These are phyloP conservation scores for Eurystomus gularis DNA, from an alignment of 2,113 vertebrate genomes.

Conservation along the genomic window DNA sequence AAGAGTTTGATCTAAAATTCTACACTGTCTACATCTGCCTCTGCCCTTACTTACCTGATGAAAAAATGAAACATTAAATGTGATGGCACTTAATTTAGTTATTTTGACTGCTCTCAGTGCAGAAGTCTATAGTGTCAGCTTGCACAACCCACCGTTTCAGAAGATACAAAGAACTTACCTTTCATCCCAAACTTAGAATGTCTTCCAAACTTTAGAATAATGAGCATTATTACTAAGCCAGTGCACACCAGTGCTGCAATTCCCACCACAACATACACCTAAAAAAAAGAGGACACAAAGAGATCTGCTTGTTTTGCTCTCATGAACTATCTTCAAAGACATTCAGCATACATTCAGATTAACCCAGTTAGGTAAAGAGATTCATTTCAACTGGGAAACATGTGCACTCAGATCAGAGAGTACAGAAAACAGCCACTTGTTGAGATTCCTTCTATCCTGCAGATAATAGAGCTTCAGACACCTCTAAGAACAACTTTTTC, in stretches of 20 bases:
- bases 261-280: slow-evolving; percentile 96
- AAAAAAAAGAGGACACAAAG: not conserved
- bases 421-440: not conserved
- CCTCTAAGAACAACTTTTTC: not conserved
- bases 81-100: not conserved
- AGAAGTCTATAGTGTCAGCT: not conserved
- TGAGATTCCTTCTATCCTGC: not conserved
- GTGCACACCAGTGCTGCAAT: slow-evolving; percentile 93
- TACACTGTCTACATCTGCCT: not conserved
- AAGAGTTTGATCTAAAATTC: not conserved
- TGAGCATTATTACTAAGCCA: slow-evolving; percentile 91
- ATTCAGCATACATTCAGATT: not conserved
- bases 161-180: slow-evolving; percentile 83
- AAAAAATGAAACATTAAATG: not conserved
- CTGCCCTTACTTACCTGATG: not conserved
- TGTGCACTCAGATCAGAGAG: not conserved
- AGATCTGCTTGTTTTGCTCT: not conserved
- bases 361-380: not conserved
- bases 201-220: slow-evolving; percentile 95
- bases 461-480: not conserved
- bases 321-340: not conserved
- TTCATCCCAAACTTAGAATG: slow-evolving; percentile 99
- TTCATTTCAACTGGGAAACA: not conserved
- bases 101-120: not conserved
- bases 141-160: not conserved